Evolutionary conservation across 2,113 vertebrate species (phyloP).

Genomic region (Sceloporus tristichus): DNA sequence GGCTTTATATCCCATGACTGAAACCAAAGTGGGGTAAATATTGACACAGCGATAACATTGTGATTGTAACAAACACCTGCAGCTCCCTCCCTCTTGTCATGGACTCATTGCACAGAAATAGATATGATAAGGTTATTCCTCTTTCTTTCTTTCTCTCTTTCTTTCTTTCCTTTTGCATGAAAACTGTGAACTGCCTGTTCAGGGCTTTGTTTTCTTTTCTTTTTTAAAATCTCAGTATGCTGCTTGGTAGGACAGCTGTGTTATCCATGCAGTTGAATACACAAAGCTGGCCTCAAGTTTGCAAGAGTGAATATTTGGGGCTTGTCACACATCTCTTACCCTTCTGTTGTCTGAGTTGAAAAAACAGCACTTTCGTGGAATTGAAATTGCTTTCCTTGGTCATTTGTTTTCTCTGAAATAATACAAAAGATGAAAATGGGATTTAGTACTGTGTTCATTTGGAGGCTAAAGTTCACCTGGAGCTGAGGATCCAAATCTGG

Average conservation of each 20-base stretch:
- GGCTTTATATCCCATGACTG: slow-evolving; percentile 58
- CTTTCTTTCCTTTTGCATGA: slow-evolving; percentile 16
- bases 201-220: slow-evolving; percentile 54
- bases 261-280: slow-evolving; percentile 33
- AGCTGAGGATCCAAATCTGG: not conserved
- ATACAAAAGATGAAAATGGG: not conserved
- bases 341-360: slow-evolving; percentile 20
- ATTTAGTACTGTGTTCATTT: not conserved
- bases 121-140: slow-evolving; percentile 51
- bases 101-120: slow-evolving; percentile 58
- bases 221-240: slow-evolving; percentile 33
- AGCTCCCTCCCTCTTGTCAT: slow-evolving; percentile 50
- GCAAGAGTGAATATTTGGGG: slow-evolving; percentile 53
- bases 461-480: not conserved
- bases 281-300: slow-evolving; percentile 48
- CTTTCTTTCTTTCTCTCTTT: not conserved
- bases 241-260: slow-evolving; percentile 41
- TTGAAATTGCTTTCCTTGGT: not conserved
- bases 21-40: slow-evolving; percentile 64
- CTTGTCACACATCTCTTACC: slow-evolving; percentile 34
- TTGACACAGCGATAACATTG: slow-evolving; percentile 65
- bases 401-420: not conserved
- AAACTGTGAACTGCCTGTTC: slow-evolving; percentile 61
- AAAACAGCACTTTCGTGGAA: not conserved
- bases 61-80: slow-evolving; percentile 65